Evolutionary conservation across 2,113 vertebrate species (phyloP).

Genomic region (Pao palembangensis): DNA sequence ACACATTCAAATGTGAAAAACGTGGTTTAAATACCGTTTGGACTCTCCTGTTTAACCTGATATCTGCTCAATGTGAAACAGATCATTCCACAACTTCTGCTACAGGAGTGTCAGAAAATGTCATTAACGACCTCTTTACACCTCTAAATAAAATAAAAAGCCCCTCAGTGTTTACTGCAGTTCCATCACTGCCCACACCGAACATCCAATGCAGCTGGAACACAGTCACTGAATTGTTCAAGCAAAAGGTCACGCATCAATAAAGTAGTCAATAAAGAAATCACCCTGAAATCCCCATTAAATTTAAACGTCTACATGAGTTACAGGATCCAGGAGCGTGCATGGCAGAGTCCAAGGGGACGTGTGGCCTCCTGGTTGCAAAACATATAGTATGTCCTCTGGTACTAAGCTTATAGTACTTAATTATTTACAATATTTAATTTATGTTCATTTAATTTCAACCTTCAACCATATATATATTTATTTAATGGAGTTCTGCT

Average conservation of each 20-base stretch:
- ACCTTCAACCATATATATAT: too few relatives aligned
- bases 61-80: too few relatives aligned
- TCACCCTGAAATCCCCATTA: not conserved
- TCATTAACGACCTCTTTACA: not conserved
- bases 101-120: too few relatives aligned
- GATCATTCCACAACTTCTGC: too few relatives aligned
- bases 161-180: not conserved
- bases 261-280: not conserved
- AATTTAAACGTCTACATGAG: not conserved
- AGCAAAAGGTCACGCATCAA: not conserved
- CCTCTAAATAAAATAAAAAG: not conserved
- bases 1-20: too few relatives aligned
- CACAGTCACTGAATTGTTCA: not conserved
- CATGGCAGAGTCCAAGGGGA: not conserved
- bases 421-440: too few relatives aligned
- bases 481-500: too few relatives aligned
- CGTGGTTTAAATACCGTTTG: too few relatives aligned
- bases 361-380: not conserved
- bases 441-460: too few relatives aligned
- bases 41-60: too few relatives aligned
- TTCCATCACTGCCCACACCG: too few relatives aligned
- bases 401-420: not conserved
- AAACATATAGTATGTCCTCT: not conserved
- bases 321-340: not conserved
- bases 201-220: not conserved